Percentiles rank a stretch among this genome's conserved stretches.
These are phyloP conservation scores for Heliangelus exortis DNA, from an alignment of 2,797 vertebrate genomes.

Conservation along the genomic window DNA sequence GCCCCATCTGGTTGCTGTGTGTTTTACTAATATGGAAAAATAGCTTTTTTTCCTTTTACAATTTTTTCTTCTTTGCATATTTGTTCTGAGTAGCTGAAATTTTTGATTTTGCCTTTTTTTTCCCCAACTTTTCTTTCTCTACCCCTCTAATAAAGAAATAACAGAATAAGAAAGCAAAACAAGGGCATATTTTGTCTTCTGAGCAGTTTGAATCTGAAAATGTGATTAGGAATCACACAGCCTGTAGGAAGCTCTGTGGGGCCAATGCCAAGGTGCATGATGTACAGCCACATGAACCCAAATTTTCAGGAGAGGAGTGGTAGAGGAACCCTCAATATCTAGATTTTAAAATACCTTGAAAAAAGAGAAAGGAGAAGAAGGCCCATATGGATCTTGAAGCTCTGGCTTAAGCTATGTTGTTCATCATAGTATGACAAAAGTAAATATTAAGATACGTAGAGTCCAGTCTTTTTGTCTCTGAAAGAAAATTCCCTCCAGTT, in stretches of 20 bases:
- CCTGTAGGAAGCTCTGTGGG: not conserved
- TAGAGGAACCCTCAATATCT: not conserved
- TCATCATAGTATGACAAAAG: not conserved
- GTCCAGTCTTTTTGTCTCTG: not conserved
- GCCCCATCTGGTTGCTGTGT: not conserved
- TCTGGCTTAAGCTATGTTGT: not conserved
- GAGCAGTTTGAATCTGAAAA: not conserved
- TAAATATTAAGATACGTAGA: not conserved
- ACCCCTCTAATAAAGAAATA: not conserved
- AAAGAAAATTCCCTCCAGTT: not conserved
- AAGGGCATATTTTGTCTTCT: not conserved
- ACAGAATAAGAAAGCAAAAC: not conserved
- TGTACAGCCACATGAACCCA: not conserved
- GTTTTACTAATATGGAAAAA: not conserved
- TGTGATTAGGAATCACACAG: accelerated
- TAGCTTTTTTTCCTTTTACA: not conserved
- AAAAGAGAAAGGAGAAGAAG: not conserved
- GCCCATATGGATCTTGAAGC: not conserved
- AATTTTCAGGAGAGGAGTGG: not conserved
- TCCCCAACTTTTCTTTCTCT: not conserved
- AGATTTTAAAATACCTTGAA: not conserved
- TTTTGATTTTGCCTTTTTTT: not conserved
- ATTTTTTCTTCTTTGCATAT: not conserved
- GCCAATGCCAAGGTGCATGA: not conserved
- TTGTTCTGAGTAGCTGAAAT: not conserved